A percentile compares a stretch with the other conserved stretches of the same genome.
phyloP scores from a whole-genome alignment of 2,888 invertebrate species.

The Amblyjoppa fuscipennis region DNA sequence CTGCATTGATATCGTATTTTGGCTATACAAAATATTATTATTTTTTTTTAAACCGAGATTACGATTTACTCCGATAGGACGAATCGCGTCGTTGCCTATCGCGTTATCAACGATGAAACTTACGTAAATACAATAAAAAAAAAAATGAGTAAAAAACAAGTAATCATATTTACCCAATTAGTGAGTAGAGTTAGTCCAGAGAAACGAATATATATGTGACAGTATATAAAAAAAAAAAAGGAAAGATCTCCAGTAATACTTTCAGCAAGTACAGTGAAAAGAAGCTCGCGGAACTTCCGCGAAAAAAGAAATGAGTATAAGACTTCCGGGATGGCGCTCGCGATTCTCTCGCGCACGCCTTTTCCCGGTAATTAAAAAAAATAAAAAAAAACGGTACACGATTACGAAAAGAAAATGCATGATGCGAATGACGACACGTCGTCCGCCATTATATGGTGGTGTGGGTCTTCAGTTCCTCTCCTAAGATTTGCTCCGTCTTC shows the following conservation, averaged over 20 bases:
- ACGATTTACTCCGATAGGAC: not conserved
- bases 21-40: not conserved
- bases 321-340: not conserved
- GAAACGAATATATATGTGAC: conserved; percentile 1
- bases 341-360: not conserved
- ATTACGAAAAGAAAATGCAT: not conserved
- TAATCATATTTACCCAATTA: not conserved
- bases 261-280: conserved; percentile 1
- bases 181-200: conserved; percentile 3
- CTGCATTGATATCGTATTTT: conserved; percentile 18
- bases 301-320: not conserved
- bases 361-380: not conserved
- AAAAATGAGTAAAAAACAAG: not conserved
- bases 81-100: not conserved
- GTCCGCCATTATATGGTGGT: conserved; percentile 89
- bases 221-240: not conserved
- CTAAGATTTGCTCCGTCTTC: conserved; percentile 90
- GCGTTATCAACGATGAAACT: not conserved
- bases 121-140: not conserved
- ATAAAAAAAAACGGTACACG: conserved; percentile 16
- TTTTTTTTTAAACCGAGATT: conserved; percentile 11
- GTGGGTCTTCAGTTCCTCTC: conserved; percentile 89
- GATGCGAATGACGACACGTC: not conserved
- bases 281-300: not conserved
- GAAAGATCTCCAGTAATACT: conserved; percentile 15